phyloP scores from a whole-genome alignment of 2,888 invertebrate genomes.

The Plagodis pulveraria region DNA sequence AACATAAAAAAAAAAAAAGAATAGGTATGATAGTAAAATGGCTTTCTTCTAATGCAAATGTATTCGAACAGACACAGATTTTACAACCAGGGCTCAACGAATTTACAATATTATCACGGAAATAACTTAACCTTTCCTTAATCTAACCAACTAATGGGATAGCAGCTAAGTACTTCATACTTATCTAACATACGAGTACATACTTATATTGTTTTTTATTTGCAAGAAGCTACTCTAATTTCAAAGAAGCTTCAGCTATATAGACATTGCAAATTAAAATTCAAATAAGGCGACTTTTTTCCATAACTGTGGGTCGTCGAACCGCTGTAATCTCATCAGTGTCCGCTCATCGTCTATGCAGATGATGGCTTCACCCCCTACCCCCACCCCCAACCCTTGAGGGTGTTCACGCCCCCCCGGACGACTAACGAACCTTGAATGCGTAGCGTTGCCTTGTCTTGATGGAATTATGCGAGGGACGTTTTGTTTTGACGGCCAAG shows the following conservation, averaged over 20 bases:
- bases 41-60: too few species aligned
- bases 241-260: slow-evolving; percentile 3
- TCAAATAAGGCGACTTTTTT: slow-evolving; percentile 14
- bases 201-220: not conserved
- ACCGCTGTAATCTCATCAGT: slow-evolving; percentile 47
- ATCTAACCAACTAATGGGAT: too few species aligned
- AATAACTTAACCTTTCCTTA: too few species aligned
- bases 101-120: too few species aligned
- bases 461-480: slow-evolving; percentile 24
- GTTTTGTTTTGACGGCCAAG: slow-evolving; percentile 12
- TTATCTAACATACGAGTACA: not conserved
- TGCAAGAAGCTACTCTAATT: not conserved
- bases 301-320: slow-evolving; percentile 39
- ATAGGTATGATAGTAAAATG: too few species aligned
- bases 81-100: too few species aligned
- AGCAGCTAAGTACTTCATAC: too few species aligned
- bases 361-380: slow-evolving; percentile 44
- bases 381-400: slow-evolving; percentile 7
- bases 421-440: slow-evolving; percentile 44
- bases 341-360: slow-evolving; percentile 52
- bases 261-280: slow-evolving; percentile 11
- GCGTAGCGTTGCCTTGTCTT: slow-evolving; percentile 22
- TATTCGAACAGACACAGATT: too few species aligned
- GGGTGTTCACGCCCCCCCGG: slow-evolving; percentile 11
- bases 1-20: too few species aligned